A percentile compares a stretch with the other conserved stretches of the same genome.
Evolutionary conservation across 1,140 invertebrate genomes (phyloP).

Genomic region (Orchesella cincta): DNA sequence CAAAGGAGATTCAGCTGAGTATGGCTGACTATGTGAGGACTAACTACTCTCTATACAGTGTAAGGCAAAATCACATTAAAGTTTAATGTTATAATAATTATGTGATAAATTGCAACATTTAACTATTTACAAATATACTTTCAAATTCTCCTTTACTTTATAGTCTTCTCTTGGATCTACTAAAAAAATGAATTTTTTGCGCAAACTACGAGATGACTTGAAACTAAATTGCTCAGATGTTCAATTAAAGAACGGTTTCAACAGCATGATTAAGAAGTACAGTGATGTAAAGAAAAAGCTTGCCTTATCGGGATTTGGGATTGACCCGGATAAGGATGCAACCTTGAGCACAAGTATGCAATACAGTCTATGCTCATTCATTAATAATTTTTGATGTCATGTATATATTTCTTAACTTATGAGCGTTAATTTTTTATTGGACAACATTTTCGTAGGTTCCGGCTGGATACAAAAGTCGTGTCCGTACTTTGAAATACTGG

Average conservation of each 20-base stretch:
- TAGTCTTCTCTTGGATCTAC: no score
- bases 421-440: neutral
- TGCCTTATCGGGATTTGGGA: constrained; percentile 37
- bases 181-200: constrained; percentile 24
- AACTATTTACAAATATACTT: no score
- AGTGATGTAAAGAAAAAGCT: constrained; percentile 14
- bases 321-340: constrained; percentile 33
- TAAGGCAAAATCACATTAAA: no score
- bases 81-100: no score
- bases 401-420: neutral
- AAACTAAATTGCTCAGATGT: neutral
- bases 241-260: constrained; percentile 39
- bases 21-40: no score
- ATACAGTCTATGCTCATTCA: no score
- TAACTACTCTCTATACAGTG: no score
- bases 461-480: constrained; percentile 26
- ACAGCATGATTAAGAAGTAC: constrained; percentile 23
- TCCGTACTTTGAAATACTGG: constrained; percentile 31
- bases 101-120: no score
- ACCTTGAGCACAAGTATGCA: constrained; percentile 10
- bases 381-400: neutral
- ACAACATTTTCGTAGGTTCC: neutral
- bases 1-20: no score
- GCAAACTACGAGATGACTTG: constrained; percentile 11
- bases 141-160: no score